Evolutionary conservation across 1,140 invertebrate genomes (phyloP).

Genomic region (Cydia fagiglandana): DNA sequence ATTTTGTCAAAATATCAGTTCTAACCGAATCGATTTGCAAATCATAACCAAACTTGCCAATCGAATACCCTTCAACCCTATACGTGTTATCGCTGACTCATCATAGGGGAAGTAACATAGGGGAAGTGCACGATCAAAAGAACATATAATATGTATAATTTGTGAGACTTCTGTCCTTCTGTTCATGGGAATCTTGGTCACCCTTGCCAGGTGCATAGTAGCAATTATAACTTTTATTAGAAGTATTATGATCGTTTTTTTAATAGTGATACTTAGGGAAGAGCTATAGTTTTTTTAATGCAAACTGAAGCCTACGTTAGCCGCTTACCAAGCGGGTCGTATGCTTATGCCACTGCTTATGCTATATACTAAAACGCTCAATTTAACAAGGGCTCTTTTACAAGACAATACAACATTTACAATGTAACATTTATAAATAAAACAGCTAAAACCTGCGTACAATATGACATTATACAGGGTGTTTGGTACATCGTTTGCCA

Average conservation of each 20-base stretch:
- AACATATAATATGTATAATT: neutral
- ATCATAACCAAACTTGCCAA: slow-evolving; percentile 1
- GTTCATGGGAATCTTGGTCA: neutral
- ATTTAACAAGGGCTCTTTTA: no score
- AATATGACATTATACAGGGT: no score
- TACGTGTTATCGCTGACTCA: neutral
- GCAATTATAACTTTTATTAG: slow-evolving; percentile 4
- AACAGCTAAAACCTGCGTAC: no score
- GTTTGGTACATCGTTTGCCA: no score
- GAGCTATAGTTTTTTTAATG: no score
- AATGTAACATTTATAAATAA: no score
- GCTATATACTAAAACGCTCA: no score
- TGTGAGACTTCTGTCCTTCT: neutral
- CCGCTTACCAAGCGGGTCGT: no score
- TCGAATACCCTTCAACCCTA: slow-evolving; percentile 5
- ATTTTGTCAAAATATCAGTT: neutral
- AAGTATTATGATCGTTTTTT: neutral
- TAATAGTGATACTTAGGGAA: neutral
- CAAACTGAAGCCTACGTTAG: no score
- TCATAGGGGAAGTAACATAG: neutral
- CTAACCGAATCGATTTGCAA: neutral
- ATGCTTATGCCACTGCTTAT: no score
- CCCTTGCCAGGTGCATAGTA: slow-evolving; percentile 12
- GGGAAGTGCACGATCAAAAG: neutral
- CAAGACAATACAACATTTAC: no score